Evolutionary conservation across 92 coral and sea anemone species (phyloP).

Genomic region (Palythoa heliodiscus): DNA sequence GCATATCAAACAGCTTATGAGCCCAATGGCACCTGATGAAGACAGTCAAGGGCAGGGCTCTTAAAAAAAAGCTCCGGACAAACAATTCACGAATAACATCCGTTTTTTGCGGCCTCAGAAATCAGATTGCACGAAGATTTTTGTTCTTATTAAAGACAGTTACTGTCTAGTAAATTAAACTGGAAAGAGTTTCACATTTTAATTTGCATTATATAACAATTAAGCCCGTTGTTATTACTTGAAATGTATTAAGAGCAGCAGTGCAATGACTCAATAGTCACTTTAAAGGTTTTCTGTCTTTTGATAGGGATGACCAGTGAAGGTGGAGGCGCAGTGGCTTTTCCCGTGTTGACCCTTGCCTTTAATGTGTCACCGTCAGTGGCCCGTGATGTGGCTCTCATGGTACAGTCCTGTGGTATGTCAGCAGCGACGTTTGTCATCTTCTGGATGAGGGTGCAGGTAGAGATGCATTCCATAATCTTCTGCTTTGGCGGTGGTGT

Average conservation of each 20-base stretch:
- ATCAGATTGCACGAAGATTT: background rate
- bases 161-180: no score
- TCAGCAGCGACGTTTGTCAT: slow-evolving; percentile 82
- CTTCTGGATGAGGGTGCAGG: slow-evolving; percentile 65
- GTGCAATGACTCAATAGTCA: background rate
- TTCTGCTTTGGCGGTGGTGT: background rate
- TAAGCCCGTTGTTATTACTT: background rate
- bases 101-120: background rate
- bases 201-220: background rate
- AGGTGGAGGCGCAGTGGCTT: slow-evolving; percentile 89
- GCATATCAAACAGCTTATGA: background rate
- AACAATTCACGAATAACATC: background rate
- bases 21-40: background rate
- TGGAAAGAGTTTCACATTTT: background rate
- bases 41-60: background rate
- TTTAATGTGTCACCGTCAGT: slow-evolving; percentile 67
- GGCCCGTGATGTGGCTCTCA: slow-evolving; percentile 82
- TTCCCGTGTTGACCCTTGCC: slow-evolving; percentile 86
- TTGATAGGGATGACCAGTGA: slow-evolving; percentile 84
- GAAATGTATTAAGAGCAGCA: background rate
- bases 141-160: background rate
- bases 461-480: background rate
- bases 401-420: slow-evolving; percentile 91
- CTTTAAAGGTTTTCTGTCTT: background rate
- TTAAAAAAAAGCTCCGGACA: background rate